Conservation (phyloP, 2,113 vertebrate genomes). For the Dicerorhinus sumatrensis region DNA sequence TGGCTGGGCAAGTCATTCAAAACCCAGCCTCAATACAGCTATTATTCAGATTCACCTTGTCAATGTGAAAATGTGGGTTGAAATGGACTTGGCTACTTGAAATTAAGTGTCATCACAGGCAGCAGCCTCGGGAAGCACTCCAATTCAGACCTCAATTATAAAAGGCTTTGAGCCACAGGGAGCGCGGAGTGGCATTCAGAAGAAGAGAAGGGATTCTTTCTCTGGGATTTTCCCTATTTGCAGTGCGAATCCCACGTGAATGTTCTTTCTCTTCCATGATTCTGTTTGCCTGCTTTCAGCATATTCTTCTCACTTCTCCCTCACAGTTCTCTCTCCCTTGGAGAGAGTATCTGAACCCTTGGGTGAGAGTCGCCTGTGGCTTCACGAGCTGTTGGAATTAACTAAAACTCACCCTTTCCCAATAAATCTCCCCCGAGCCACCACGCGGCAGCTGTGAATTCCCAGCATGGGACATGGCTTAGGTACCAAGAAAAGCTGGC, state of each 20-base stretch:
- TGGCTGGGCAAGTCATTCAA: not conserved
- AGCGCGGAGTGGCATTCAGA: not conserved
- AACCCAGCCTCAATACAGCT: not conserved
- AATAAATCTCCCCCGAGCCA: conserved; percentile 16
- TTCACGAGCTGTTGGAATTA: conserved; percentile 42
- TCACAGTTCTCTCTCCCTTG: not conserved
- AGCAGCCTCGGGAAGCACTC: not conserved
- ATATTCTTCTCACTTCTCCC: conserved; percentile 34
- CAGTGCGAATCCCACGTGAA: not conserved
- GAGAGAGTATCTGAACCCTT: conserved; percentile 35
- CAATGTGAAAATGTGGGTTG: conserved; percentile 63
- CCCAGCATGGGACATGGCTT: not conserved
- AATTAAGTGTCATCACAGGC: conserved; percentile 80
- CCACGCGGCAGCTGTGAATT: conserved; percentile 58
- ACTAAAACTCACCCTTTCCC: conserved; percentile 61
- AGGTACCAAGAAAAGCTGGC: conserved; percentile 24
- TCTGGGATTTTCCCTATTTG: conserved; percentile 30
- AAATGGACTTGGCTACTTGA: conserved; percentile 75
- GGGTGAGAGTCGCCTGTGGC: not conserved
- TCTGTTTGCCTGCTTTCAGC: not conserved
- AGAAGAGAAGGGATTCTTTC: conserved; percentile 46
- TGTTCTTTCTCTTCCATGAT: not conserved
- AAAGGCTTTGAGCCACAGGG: not conserved
- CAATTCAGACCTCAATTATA: conserved; percentile 40
- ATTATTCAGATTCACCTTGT: conserved; percentile 58